These are phyloP conservation scores for Cheilosia scutellata DNA, from an alignment of 2,888 invertebrate species.

Conservation along the genomic window DNA sequence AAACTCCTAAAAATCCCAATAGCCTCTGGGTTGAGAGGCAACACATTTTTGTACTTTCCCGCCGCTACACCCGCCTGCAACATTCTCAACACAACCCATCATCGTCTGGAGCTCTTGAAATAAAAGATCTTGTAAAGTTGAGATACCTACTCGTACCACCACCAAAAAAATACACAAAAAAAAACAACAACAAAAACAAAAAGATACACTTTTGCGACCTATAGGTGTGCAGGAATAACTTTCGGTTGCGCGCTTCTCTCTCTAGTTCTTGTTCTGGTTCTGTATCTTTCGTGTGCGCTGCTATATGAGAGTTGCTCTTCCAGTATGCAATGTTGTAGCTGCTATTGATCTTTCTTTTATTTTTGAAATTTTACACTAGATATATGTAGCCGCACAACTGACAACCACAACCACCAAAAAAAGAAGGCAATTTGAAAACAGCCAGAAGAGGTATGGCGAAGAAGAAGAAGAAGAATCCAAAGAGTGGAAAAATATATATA, in stretches of 20 bases:
- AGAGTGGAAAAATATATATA: conserved; percentile 12
- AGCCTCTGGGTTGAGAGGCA: conserved; percentile 26
- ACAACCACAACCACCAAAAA: not conserved
- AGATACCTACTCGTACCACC: not conserved
- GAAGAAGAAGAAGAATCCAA: not conserved
- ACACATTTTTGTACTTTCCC: conserved; percentile 25
- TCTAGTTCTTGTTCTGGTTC: conserved; percentile 7
- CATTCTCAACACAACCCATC: conserved; percentile 31
- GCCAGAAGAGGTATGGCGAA: not conserved
- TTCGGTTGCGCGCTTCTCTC: conserved; percentile 12
- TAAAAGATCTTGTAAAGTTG: conserved; percentile 27
- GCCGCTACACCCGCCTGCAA: conserved; percentile 5
- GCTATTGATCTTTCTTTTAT: conserved; percentile 25
- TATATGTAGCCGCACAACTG: conserved; percentile 7
- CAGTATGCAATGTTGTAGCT: conserved; percentile 25
- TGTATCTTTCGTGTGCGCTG: not conserved
- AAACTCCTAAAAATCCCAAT: conserved; percentile 28
- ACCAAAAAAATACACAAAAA: not conserved
- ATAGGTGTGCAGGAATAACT: conserved; percentile 26
- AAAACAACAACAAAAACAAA: conserved; percentile 13
- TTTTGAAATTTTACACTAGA: conserved; percentile 34
- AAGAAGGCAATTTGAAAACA: not conserved
- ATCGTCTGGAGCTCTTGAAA: conserved; percentile 23
- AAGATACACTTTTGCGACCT: conserved; percentile 14
- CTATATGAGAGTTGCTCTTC: conserved; percentile 13